A percentile compares a stretch with the other conserved stretches of the same genome.
Conservation (phyloP, 2,888 invertebrate species). For the Xestobium rufovillosum region DNA sequence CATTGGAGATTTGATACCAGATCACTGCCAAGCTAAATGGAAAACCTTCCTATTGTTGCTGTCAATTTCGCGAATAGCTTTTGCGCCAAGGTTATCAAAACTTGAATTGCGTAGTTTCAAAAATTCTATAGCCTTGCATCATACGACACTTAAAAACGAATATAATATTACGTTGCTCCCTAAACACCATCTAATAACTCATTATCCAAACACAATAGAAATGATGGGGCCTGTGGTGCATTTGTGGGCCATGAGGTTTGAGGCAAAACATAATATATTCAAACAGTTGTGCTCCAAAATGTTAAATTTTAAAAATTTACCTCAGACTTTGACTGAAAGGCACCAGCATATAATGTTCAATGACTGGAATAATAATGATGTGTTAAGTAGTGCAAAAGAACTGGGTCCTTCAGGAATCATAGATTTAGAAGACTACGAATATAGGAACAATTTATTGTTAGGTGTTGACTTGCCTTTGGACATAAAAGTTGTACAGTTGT, state of each 20-base stretch:
- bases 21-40: constrained; percentile 1
- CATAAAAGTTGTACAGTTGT: not conserved
- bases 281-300: not conserved
- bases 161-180: not conserved
- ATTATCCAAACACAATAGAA: not conserved
- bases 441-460: not conserved
- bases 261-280: not conserved
- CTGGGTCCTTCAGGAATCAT: not conserved
- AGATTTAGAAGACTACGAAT: not conserved
- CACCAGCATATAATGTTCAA: not conserved
- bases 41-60: constrained; percentile 8
- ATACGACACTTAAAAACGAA: not conserved
- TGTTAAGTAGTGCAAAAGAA: not conserved
- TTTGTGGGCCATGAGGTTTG: constrained; percentile 3
- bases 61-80: constrained; percentile 4
- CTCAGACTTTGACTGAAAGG: not conserved
- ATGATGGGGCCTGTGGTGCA: not conserved
- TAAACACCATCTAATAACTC: not conserved
- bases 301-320: constrained; percentile 1
- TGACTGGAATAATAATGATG: not conserved
- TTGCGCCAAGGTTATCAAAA: constrained; percentile 3
- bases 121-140: not conserved
- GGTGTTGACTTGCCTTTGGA: constrained; percentile 1
- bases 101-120: constrained; percentile 3
- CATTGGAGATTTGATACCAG: constrained; percentile 6